Percentiles rank a stretch among this genome's conserved stretches.
phyloP scores from a whole-genome alignment of 2,888 invertebrate genomes.

The Acanthosoma haemorrhoidale region DNA sequence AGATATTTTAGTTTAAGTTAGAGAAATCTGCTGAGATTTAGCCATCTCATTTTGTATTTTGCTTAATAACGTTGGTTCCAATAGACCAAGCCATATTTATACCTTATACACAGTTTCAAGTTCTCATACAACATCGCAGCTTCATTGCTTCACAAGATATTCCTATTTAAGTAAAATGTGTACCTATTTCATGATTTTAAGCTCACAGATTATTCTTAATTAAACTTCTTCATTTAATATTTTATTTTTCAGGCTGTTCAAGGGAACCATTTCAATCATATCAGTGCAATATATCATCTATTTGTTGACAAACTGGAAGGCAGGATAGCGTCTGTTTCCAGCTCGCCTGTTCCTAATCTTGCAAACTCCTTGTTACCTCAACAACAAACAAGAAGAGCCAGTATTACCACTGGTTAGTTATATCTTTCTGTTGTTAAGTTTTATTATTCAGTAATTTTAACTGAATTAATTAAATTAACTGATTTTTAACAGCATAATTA shows the following conservation, averaged over 20 bases:
- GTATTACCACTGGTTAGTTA: constrained; percentile 53
- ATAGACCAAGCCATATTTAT: too few relatives aligned
- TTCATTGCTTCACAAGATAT: too few relatives aligned
- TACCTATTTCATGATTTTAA: background rate
- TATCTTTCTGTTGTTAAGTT: background rate
- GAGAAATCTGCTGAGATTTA: too few relatives aligned
- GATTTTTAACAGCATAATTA: background rate
- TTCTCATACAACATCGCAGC: too few relatives aligned
- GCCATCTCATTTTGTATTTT: too few relatives aligned
- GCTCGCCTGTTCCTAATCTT: constrained; percentile 32
- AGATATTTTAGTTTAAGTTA: too few relatives aligned
- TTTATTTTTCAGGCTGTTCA: constrained; percentile 62
- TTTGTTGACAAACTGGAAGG: constrained; percentile 72
- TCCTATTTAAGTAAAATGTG: background rate
- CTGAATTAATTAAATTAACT: background rate
- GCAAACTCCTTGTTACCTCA: constrained; percentile 24
- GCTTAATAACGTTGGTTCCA: too few relatives aligned
- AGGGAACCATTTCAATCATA: constrained; percentile 82
- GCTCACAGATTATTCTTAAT: background rate
- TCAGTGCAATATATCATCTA: constrained; percentile 89
- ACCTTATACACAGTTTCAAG: too few relatives aligned
- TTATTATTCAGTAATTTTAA: background rate
- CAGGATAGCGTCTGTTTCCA: constrained; percentile 45
- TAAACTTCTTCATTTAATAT: background rate
- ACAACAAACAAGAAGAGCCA: constrained; percentile 51